phyloP scores from a whole-genome alignment of 2,113 vertebrate genomes.

The Hylia prasina region DNA sequence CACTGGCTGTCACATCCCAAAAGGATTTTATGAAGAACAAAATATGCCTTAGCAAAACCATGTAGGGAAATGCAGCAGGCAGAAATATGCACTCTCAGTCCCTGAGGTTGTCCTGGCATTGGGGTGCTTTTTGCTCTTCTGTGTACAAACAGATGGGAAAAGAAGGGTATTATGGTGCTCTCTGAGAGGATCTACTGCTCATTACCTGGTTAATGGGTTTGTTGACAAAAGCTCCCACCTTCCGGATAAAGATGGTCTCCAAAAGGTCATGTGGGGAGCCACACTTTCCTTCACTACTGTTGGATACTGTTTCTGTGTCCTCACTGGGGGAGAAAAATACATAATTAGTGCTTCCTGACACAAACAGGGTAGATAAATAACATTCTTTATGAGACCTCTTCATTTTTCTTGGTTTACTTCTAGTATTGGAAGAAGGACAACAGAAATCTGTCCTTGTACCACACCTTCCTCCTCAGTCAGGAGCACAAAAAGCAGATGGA shows the following conservation, averaged over 20 bases:
- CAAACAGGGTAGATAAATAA: not conserved
- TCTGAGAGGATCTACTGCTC: not conserved
- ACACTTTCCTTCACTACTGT: constrained; percentile 79
- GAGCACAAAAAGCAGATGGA: not conserved
- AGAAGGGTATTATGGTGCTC: not conserved
- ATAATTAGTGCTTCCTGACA: not conserved
- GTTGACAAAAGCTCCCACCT: constrained; percentile 95
- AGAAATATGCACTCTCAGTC: not conserved
- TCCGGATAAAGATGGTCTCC: constrained; percentile 87
- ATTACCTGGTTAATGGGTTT: constrained; percentile 90
- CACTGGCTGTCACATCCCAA: not conserved
- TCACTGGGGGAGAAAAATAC: constrained; percentile 66
- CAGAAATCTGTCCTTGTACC: not conserved
- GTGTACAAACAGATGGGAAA: not conserved
- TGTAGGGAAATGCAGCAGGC: not conserved
- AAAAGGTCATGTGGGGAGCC: constrained; percentile 80
- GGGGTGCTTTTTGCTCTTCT: not conserved
- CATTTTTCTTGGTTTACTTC: not conserved
- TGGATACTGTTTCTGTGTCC: constrained; percentile 80
- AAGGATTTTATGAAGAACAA: not conserved
- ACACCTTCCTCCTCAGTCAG: not conserved
- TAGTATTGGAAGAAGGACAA: not conserved
- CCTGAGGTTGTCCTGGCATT: not conserved
- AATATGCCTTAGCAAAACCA: not conserved
- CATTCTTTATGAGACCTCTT: not conserved